Base-by-base conservation (phyloP, 1,140 invertebrate species). In the Microplitis mediator region DNA sequence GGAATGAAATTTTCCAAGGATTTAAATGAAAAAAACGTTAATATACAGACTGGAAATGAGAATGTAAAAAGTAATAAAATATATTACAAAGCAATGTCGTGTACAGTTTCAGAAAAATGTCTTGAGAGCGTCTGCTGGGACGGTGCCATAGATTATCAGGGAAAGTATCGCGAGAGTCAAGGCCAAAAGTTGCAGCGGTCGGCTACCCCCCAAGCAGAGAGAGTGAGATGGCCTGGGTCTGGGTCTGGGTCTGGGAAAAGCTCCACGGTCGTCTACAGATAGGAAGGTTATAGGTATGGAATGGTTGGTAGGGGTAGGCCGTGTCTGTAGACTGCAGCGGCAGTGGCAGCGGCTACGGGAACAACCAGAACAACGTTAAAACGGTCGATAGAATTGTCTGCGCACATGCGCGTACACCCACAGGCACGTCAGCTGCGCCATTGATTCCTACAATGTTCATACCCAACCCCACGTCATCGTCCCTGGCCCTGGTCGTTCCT, bases 311-410 rank as follows among this genome's bases (percentile, higher is more conserved):
- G 6, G 39, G 39, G 84, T 84, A 85, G 82, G 75, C 81, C 75
- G 80, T 82, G 84, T 84, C 82, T 85, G 81, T 82, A 45, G 39
- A 78, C 82, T 82, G 79, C 81, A 83, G 77, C 72, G n/a, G n/a
- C n/a, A n/a, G n/a, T n/a, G n/a, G 75, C 36, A 4, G 4, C 39
- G 39, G 39, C 11, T 9, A 11, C 39, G 39, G 39, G 39, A 45
- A 45, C 39, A 45, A 45, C 39, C 39, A 45, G 39, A 45, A 45
- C 39, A 45, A 45, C 39, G 39, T 45, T 45, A 45, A 45, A 45
- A 79, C 82, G 83, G 82, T 85, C 84, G 84, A 85, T 85, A 85
- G 81, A 83, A 84, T 83, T 75, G 84, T 85, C 84, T 85, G 84
- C 81, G 83, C 82, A 80, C 82, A 81, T 80, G 84, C 84, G 84